Evolutionary conservation across 2,797 vertebrate species (phyloP), one percentile per base, ranked within the genome.

Genomic region (Pantherophis vulpinus): DNA sequence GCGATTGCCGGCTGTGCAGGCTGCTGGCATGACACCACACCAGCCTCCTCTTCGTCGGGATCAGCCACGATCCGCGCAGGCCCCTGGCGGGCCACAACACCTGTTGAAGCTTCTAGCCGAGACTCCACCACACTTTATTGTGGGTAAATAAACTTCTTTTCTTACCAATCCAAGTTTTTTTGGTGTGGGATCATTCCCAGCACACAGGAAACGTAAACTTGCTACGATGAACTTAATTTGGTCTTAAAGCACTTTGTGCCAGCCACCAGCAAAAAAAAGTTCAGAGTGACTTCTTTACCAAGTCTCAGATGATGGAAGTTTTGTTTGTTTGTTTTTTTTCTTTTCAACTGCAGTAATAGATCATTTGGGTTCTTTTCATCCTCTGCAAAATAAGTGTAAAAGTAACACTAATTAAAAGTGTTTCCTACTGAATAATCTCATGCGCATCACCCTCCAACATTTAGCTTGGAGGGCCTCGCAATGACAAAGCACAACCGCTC

Each of bases 361-460:
- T 92, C 96, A 1, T 96, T 96, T 96, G 96, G 93, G 95, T 97
- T 97, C 91, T 63, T 96, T 91, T 93, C 93, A 87, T 93, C 86
- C 93, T 97, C 95, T 96, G 94, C 2, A 11, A 66, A 96, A 89
- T 95, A 97, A 97, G 93, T 97, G 94, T 93, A 96, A 96, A 95
- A 91, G 94, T 96, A 97, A 95, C 93, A 96, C 96, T 96, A 97
- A 97, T 97, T 97, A 96, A 97, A 96, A 97, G 86, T 87, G 95
- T 96, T 97, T 90, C 95, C 93, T 96, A 47, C 60, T 96, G 94
- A 97, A 96, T 97, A 97, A 97, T 96, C 95, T 94, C 37, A 96
- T 95, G 90, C 58, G 8, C 87, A 94, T 96, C 94, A 93, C 88
- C 95, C 94, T 97, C 89, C 90, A 51, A 96, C 95, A 90, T 95